These are phyloP conservation scores for Rhagologus leucostigma DNA, from an alignment of 2,113 vertebrate species.

Conservation along the genomic window DNA sequence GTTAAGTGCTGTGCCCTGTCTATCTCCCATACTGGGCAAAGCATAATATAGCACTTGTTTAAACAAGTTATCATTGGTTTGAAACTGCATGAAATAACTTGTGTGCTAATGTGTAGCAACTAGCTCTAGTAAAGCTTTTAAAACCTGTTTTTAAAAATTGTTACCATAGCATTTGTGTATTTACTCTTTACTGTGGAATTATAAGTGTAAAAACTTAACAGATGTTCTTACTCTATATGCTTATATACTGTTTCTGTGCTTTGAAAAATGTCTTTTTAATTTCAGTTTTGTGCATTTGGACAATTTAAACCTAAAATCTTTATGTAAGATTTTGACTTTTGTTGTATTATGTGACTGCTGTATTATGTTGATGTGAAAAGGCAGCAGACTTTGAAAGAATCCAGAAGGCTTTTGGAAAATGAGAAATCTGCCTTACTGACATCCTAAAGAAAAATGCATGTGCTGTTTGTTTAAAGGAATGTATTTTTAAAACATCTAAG, in stretches of 20 bases:
- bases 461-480: background rate
- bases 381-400: conserved; percentile 8
- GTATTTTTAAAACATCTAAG: conserved; percentile 2
- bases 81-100: background rate
- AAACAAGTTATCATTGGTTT: background rate
- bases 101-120: background rate
- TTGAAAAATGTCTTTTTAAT: conserved; percentile 11
- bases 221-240: background rate
- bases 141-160: background rate
- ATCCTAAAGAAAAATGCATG: conserved; percentile 6
- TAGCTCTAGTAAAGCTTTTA: background rate
- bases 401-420: conserved; percentile 40
- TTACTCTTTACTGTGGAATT: background rate
- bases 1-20: background rate
- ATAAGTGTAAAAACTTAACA: background rate
- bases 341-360: background rate
- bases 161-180: background rate
- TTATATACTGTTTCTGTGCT: background rate
- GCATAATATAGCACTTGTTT: background rate
- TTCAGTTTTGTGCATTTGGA: background rate
- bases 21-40: background rate
- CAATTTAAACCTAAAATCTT: background rate
- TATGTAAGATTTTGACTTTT: background rate
- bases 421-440: background rate
- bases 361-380: background rate